phyloP scores from a whole-genome alignment of 1,140 invertebrate genomes.

The Callitettix versicolor region DNA sequence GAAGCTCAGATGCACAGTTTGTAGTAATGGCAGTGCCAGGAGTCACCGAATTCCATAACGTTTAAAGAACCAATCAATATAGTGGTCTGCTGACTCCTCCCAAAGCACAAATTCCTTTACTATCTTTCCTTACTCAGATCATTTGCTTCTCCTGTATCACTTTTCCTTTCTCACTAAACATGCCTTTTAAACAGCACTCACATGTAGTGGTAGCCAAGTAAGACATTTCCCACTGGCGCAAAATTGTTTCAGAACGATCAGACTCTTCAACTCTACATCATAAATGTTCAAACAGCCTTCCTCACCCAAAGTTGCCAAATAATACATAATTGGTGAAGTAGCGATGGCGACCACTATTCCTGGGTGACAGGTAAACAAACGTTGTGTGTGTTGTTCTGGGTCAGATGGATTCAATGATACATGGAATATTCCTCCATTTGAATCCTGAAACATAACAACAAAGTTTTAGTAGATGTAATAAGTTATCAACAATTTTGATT shows the following conservation, averaged over 20 bases:
- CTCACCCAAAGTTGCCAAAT: slow-evolving; percentile 55
- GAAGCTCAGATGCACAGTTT: no score
- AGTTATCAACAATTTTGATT: no score
- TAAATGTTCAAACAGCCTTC: slow-evolving; percentile 61
- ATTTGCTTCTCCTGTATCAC: no score
- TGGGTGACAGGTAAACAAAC: slow-evolving; percentile 60
- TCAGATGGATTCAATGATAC: slow-evolving; percentile 60
- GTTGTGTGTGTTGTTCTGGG: slow-evolving; percentile 39
- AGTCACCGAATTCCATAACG: no score
- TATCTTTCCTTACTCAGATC: no score
- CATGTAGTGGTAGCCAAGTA: slow-evolving; percentile 57
- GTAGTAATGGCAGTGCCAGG: no score
- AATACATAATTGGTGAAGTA: slow-evolving; percentile 49
- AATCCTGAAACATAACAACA: slow-evolving; percentile 44
- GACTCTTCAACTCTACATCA: slow-evolving; percentile 46
- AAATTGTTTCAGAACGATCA: slow-evolving; percentile 51
- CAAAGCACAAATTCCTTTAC: no score
- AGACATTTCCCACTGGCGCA: slow-evolving; percentile 44
- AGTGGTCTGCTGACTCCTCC: no score
- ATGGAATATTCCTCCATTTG: slow-evolving; percentile 70
- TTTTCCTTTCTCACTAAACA: no score
- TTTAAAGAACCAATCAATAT: no score
- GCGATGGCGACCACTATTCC: slow-evolving; percentile 58
- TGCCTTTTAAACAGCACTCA: no score
- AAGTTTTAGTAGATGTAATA: no score